These are phyloP conservation scores for Smithornis capensis DNA, from an alignment of 2,113 vertebrate species.

Conservation along the genomic window DNA sequence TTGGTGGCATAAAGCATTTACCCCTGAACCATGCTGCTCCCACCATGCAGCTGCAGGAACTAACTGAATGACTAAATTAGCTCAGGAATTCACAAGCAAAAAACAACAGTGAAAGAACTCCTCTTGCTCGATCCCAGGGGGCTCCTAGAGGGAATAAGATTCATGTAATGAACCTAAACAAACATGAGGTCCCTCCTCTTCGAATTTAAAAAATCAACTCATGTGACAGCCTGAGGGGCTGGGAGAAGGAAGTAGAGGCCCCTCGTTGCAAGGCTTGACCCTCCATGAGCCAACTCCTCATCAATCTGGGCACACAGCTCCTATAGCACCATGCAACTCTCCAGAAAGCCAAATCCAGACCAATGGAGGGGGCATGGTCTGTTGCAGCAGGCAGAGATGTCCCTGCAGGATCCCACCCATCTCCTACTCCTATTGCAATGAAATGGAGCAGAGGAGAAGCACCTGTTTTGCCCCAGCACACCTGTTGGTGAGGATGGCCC, in stretches of 20 bases:
- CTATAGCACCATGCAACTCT: not conserved
- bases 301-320: not conserved
- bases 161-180: not conserved
- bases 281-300: not conserved
- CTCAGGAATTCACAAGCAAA: conserved; percentile 10
- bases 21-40: not conserved
- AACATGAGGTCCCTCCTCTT: not conserved
- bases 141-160: not conserved
- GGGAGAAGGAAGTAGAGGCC: not conserved
- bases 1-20: not conserved
- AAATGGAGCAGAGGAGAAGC: not conserved
- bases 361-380: accelerated
- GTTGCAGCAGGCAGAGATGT: not conserved
- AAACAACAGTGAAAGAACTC: not conserved
- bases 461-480: too few relatives aligned
- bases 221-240: not conserved
- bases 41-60: accelerated
- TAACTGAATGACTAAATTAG: not conserved
- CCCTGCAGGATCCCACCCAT: not conserved
- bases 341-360: not conserved
- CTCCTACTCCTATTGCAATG: accelerated
- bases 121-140: not conserved
- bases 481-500: not conserved
- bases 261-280: accelerated
- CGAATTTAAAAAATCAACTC: not conserved